Percentiles rank a stretch among this genome's conserved stretches.
phyloP scores from a whole-genome alignment of 2,113 vertebrate species.

The Pongo abelii region DNA sequence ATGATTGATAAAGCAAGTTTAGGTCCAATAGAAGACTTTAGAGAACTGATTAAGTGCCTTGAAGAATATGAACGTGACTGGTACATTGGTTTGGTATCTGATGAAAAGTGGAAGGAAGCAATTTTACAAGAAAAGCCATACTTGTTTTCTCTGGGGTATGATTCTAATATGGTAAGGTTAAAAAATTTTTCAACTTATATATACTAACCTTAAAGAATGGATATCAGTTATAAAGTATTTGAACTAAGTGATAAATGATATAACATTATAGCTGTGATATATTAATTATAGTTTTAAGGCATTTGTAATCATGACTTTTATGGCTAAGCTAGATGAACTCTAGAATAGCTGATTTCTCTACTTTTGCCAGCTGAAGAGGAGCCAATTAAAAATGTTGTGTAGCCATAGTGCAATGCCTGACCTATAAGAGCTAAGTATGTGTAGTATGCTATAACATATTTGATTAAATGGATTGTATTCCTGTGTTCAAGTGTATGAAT shows the following conservation, averaged over 20 bases:
- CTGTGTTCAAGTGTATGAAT: constrained; percentile 15
- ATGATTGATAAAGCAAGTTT: constrained; percentile 97
- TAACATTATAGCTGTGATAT: background rate
- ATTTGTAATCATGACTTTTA: background rate
- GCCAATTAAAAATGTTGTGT: background rate
- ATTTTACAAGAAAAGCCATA: constrained; percentile 95
- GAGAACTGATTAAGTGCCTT: constrained; percentile 90
- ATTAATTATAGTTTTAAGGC: background rate
- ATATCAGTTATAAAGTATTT: constrained; percentile 35
- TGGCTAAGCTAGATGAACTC: background rate
- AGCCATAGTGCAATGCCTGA: background rate
- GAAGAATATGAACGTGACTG: constrained; percentile 94
- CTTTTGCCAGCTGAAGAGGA: background rate
- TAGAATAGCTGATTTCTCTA: background rate
- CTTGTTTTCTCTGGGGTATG: constrained; percentile 95
- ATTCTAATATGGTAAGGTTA: constrained; percentile 93
- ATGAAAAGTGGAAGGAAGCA: constrained; percentile 94
- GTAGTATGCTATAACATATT: background rate
- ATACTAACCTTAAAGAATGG: background rate
- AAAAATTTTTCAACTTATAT: constrained; percentile 12
- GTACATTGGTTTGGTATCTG: constrained; percentile 95
- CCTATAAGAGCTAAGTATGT: background rate
- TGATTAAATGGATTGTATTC: constrained; percentile 1
- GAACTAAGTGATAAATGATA: background rate
- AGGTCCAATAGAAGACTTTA: constrained; percentile 91